Evolutionary conservation across 2,113 vertebrate species (phyloP).

Genomic region (Lagopus muta): DNA sequence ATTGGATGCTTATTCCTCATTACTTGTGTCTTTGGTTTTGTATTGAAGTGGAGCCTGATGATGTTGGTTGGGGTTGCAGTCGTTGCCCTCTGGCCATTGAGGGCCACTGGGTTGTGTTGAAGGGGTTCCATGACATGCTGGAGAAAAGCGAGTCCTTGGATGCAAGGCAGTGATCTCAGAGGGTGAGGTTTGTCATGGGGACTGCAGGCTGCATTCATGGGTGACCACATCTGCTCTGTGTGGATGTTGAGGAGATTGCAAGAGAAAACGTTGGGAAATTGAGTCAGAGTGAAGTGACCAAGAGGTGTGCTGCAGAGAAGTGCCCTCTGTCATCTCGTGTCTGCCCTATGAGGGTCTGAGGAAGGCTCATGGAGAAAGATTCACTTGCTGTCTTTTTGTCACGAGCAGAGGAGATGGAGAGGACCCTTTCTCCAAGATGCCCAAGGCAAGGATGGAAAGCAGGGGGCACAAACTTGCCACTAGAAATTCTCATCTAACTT

Average conservation of each 20-base stretch:
- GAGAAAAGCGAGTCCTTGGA: background rate
- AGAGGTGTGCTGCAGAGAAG: background rate
- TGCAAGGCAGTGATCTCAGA: background rate
- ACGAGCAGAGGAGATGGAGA: background rate
- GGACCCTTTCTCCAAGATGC: background rate
- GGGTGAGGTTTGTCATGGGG: background rate
- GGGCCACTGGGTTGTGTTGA: rapidly evolving
- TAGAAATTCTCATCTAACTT: background rate
- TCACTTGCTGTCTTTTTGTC: background rate
- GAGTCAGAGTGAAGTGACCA: background rate
- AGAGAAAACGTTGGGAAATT: background rate
- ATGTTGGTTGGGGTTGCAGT: background rate
- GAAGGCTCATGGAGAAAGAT: background rate
- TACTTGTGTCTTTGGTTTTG: background rate
- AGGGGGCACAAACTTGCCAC: background rate
- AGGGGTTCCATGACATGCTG: background rate
- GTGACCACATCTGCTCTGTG: rapidly evolving
- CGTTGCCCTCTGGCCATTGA: rapidly evolving
- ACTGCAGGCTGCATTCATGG: background rate
- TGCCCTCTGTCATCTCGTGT: background rate
- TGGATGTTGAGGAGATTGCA: background rate
- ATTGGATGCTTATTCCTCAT: no score
- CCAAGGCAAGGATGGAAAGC: background rate
- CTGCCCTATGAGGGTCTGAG: background rate
- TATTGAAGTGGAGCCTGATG: background rate